Base-by-base conservation (phyloP, 2,888 invertebrate species). In the Quadroppia sp. region DNA sequence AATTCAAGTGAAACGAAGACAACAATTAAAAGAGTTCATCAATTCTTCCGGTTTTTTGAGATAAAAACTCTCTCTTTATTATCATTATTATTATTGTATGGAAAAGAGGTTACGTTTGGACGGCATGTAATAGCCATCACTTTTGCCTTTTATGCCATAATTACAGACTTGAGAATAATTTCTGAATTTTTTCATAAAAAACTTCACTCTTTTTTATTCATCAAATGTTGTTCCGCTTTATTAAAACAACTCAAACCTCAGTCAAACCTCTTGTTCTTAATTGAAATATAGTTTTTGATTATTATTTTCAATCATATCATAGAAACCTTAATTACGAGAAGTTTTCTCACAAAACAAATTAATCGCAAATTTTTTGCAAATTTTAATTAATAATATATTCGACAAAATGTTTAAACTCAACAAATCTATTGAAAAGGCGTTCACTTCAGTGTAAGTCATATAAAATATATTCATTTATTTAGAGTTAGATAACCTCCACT, bases 201-300 rank as follows among this genome's bases (percentile, higher is more conserved):
- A n/a, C 15, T 56, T 56, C 17, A 23, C 56, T 1, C 15, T 30
- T 13, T 9, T 30, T 53, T 2, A 11, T 53, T 56, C 56, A 2
- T 56, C 56, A 15, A 17, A 4, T 30, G 28, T 56, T 56, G 56
- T 56, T 56, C 56, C 56, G 30, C 56, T 56, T 56, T 56, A 56
- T 28, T 56, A 56, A 56, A n/a, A n/a, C n/a, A n/a, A 30, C 56
- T 56, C 30, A 28, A 56, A 23, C n/a, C n/a, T 4, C 15, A 56
- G 56, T 23, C 3, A 17, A 2, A 13, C 13, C 13, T 53, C 7
- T 53, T 56, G 25, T 56, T 28, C 17, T 56, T 30, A 56, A 56
- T 56, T 56, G 56, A 56, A 56, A n/a, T n/a, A n/a, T n/a, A n/a
- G n/a, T n/a, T n/a, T 56, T 56, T 53, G 56, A 56, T 30, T 56